Conservation (phyloP, 2,888 invertebrate genomes). For the Cosmia pyralina region DNA sequence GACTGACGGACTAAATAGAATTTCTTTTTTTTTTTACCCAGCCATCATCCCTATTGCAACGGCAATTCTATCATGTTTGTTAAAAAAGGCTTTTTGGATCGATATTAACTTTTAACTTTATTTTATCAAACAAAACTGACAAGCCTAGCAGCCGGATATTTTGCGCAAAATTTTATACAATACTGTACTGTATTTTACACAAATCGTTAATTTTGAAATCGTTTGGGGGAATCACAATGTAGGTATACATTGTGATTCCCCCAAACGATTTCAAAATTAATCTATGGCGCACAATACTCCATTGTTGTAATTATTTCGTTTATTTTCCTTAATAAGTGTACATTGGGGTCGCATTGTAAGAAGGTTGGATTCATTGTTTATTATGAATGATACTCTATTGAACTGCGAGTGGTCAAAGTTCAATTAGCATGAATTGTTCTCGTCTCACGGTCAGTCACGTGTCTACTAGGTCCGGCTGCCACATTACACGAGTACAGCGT, state of each 20-base stretch:
- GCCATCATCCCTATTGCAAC: slow-evolving; percentile 1
- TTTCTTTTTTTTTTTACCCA: too few species aligned
- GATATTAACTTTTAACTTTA: slow-evolving; percentile 10
- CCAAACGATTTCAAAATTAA: slow-evolving; percentile 57
- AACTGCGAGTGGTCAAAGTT: slow-evolving; percentile 36
- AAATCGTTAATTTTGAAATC: too few species aligned
- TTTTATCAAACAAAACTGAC: slow-evolving; percentile 15
- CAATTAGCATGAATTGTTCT: slow-evolving; percentile 34
- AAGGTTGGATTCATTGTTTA: slow-evolving; percentile 42
- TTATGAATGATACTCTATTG: slow-evolving; percentile 45
- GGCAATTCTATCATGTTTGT: slow-evolving; percentile 1
- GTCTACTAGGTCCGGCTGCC: neutral
- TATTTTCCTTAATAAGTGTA: slow-evolving; percentile 60
- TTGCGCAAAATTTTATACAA: slow-evolving; percentile 25
- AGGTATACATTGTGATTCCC: slow-evolving; percentile 34
- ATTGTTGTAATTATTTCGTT: slow-evolving; percentile 60
- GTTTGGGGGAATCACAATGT: too few species aligned
- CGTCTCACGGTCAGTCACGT: neutral
- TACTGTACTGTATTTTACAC: slow-evolving; percentile 25
- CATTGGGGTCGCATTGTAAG: slow-evolving; percentile 52
- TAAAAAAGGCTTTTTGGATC: slow-evolving; percentile 7
- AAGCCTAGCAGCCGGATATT: slow-evolving; percentile 14
- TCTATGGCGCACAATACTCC: slow-evolving; percentile 54
- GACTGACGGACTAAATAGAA: too few species aligned
- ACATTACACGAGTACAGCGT: slow-evolving; percentile 8